Percentiles rank a stretch among this genome's conserved stretches.
These are phyloP conservation scores for Ectemnius lituratus DNA, from an alignment of 2,888 invertebrate genomes.

Conservation along the genomic window DNA sequence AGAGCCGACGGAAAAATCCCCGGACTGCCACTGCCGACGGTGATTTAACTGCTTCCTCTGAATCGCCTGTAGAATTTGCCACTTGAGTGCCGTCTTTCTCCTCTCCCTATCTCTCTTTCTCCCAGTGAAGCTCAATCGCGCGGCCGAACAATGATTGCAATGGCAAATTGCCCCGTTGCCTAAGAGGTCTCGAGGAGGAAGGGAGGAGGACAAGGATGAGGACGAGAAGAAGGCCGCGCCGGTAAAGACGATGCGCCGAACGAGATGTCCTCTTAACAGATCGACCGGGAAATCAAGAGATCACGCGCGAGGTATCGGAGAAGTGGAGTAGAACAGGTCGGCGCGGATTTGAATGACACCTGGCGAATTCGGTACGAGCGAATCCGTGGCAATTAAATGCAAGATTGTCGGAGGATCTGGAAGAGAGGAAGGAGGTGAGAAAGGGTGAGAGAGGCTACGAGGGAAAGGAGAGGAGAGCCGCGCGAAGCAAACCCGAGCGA, in stretches of 20 bases:
- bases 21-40: neutral
- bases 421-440: neutral
- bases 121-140: neutral
- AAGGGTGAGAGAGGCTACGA: neutral
- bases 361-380: neutral
- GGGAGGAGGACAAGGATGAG: neutral
- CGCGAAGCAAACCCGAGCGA: conserved; percentile 7
- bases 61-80: neutral
- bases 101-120: neutral
- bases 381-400: too few relatives aligned
- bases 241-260: neutral
- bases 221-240: neutral
- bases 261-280: too few relatives aligned
- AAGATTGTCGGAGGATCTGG: too few relatives aligned
- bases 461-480: neutral
- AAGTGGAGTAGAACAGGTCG: too few relatives aligned
- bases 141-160: conserved; percentile 1
- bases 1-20: neutral
- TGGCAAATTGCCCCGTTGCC: neutral
- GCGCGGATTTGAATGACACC: too few relatives aligned
- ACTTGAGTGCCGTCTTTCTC: neutral
- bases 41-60: neutral
- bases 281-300: too few relatives aligned
- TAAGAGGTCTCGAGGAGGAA: neutral
- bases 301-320: too few relatives aligned